Percentiles rank a stretch among this genome's conserved stretches.
These are phyloP conservation scores for Spinus pinus DNA, from an alignment of 2,797 vertebrate genomes.

Conservation along the genomic window DNA sequence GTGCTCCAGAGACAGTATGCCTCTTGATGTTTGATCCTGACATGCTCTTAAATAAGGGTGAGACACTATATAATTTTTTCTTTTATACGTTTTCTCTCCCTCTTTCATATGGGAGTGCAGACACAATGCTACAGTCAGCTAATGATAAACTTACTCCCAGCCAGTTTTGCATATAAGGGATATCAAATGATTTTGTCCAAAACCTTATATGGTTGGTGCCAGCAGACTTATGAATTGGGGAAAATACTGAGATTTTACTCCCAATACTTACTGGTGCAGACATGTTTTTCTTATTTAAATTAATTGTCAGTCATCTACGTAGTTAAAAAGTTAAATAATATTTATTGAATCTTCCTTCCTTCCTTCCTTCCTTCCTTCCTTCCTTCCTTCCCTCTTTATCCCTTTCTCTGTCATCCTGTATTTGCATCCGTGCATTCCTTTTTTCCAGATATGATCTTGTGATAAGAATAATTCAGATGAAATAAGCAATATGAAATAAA, in stretches of 20 bases:
- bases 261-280: not conserved
- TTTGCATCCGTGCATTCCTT: not conserved
- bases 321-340: not conserved
- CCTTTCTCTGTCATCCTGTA: not conserved
- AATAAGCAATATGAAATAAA: not conserved
- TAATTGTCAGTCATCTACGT: not conserved
- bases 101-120: not conserved
- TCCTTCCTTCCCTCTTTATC: rapidly evolving
- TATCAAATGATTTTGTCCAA: not conserved
- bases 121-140: not conserved
- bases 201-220: not conserved
- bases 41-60: not conserved
- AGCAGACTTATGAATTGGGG: not conserved
- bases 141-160: not conserved
- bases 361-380: no score
- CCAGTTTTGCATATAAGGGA: not conserved
- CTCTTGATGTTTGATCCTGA: not conserved
- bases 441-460: not conserved
- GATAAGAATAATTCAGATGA: not conserved
- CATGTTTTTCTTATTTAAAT: not conserved
- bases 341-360: not conserved
- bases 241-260: not conserved
- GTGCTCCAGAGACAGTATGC: not conserved
- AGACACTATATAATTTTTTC: not conserved
- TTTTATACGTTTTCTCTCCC: not conserved